phyloP scores from a whole-genome alignment of 1,140 invertebrate genomes.

The Drepana arcuata region DNA sequence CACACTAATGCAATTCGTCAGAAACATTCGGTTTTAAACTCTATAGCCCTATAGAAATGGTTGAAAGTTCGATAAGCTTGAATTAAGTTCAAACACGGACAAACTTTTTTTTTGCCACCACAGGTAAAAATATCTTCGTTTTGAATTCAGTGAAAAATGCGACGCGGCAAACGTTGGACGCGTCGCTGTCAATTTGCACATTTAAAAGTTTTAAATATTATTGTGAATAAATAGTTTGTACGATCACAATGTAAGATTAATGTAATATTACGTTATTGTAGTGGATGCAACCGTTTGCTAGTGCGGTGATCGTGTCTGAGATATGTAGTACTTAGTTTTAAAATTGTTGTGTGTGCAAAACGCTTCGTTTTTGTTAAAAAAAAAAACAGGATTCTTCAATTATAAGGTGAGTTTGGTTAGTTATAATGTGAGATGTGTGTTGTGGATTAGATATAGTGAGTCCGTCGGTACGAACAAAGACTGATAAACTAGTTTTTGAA shows the following conservation, averaged over 20 bases:
- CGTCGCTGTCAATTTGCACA: slow-evolving; percentile 16
- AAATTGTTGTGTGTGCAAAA: slow-evolving; percentile 36
- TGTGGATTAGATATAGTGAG: slow-evolving; percentile 7
- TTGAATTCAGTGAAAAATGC: slow-evolving; percentile 53
- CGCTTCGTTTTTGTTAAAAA: slow-evolving; percentile 26
- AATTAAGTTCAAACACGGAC: slow-evolving; percentile 32
- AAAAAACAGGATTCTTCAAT: slow-evolving; percentile 36
- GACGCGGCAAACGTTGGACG: slow-evolving; percentile 29
- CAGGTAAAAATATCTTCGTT: slow-evolving; percentile 69
- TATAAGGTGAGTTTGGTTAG: slow-evolving; percentile 26
- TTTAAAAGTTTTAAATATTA: slow-evolving; percentile 6
- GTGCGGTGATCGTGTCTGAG: too few relatives aligned
- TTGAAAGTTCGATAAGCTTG: slow-evolving; percentile 3
- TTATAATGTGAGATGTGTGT: neutral
- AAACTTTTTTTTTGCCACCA: slow-evolving; percentile 52
- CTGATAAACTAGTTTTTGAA: slow-evolving; percentile 33
- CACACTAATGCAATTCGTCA: slow-evolving; percentile 25
- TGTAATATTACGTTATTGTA: slow-evolving; percentile 3
- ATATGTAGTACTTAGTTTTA: slow-evolving; percentile 23
- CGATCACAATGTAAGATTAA: too few relatives aligned
- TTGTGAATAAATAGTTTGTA: too few relatives aligned
- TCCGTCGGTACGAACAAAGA: slow-evolving; percentile 28
- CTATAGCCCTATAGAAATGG: neutral
- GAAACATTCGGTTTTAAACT: slow-evolving; percentile 8
- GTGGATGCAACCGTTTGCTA: slow-evolving; percentile 11